phyloP scores from a whole-genome alignment of 1,140 invertebrate species.

The Lasaia peninsularis region DNA sequence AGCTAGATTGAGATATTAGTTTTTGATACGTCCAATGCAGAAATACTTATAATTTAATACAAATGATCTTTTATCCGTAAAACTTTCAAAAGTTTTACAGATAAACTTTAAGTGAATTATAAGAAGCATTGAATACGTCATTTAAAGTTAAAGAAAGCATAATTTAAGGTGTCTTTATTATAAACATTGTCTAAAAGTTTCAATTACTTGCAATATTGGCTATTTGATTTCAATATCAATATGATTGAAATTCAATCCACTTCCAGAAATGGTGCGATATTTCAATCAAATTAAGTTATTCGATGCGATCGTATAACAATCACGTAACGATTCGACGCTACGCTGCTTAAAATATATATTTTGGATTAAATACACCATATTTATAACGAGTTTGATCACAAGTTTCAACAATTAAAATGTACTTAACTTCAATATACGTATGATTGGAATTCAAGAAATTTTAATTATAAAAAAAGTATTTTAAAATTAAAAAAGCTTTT shows the following conservation, averaged over 20 bases:
- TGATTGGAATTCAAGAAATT: neutral
- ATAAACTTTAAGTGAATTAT: no score
- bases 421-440: neutral
- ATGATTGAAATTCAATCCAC: neutral
- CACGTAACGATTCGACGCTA: neutral
- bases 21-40: no score
- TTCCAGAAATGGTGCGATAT: neutral
- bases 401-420: neutral
- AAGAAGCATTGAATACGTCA: no score
- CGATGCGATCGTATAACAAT: neutral
- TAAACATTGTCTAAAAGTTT: no score
- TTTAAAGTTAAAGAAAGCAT: no score
- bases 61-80: no score
- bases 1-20: no score
- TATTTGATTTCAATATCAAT: neutral
- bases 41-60: no score
- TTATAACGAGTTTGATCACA: neutral
- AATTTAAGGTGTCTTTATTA: no score
- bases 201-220: no score
- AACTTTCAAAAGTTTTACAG: no score
- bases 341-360: neutral
- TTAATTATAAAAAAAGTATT: neutral
- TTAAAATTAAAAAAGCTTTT: neutral
- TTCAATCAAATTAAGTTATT: conserved; percentile 3
- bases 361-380: neutral